Conservation (phyloP, 2,113 vertebrate species). For the Xyrauchen texanus region DNA sequence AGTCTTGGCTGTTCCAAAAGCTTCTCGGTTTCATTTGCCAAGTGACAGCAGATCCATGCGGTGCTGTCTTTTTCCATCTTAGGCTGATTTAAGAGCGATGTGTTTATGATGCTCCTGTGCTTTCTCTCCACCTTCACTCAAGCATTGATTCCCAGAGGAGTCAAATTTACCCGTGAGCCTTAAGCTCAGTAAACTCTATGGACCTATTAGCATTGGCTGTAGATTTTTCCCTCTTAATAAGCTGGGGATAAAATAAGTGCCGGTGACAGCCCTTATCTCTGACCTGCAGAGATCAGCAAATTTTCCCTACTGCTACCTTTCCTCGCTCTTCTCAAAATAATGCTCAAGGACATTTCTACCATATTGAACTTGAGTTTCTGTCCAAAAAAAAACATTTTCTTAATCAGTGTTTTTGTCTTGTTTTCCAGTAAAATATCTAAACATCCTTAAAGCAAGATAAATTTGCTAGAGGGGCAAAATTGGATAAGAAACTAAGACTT, state of each 20-base stretch:
- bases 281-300: slow-evolving; percentile 50
- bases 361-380: not conserved
- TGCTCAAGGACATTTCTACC: not conserved
- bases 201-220: slow-evolving; percentile 44
- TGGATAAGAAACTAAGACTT: no score
- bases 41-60: slow-evolving; percentile 27
- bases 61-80: slow-evolving; percentile 9
- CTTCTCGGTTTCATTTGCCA: not conserved
- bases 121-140: slow-evolving; percentile 32
- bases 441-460: no score
- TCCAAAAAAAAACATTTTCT: no score
- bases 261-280: slow-evolving; percentile 41
- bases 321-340: not conserved
- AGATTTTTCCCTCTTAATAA: slow-evolving; percentile 47
- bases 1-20: slow-evolving; percentile 2
- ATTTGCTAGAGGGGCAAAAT: no score
- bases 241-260: slow-evolving; percentile 44
- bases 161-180: slow-evolving; percentile 28
- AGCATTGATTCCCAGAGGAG: slow-evolving; percentile 21
- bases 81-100: slow-evolving; percentile 24
- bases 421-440: no score
- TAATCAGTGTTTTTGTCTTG: not conserved
- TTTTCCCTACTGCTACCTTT: slow-evolving; percentile 15
- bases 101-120: slow-evolving; percentile 11
- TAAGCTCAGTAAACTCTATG: slow-evolving; percentile 34